These are phyloP conservation scores for Agraylea sexmaculata DNA, from an alignment of 1,140 invertebrate genomes.

Conservation along the genomic window DNA sequence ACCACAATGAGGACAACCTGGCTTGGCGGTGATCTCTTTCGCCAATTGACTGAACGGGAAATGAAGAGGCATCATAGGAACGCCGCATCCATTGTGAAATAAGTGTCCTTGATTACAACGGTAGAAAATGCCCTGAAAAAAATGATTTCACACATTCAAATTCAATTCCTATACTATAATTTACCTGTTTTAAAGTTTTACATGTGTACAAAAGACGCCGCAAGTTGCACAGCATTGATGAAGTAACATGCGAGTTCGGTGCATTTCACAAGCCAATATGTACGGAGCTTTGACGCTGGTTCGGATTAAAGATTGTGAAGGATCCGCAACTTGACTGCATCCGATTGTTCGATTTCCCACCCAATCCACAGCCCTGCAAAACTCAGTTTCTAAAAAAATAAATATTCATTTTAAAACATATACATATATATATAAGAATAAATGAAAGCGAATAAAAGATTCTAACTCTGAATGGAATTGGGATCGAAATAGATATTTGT, in stretches of 20 bases:
- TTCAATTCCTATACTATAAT: neutral
- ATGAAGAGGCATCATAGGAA: constrained; percentile 24
- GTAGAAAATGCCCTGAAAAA: constrained; percentile 56
- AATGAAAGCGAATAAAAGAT: neutral
- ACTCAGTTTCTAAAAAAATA: constrained; percentile 29
- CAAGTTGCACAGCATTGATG: constrained; percentile 88
- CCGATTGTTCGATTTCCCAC: constrained; percentile 68
- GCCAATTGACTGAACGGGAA: constrained; percentile 4
- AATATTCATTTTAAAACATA: constrained; percentile 1
- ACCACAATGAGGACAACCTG: constrained; percentile 69
- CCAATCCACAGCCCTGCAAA: constrained; percentile 60
- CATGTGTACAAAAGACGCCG: constrained; percentile 85
- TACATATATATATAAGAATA: neutral
- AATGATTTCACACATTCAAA: neutral
- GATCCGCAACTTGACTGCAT: constrained; percentile 54
- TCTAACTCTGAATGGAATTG: constrained; percentile 11
- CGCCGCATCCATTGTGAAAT: constrained; percentile 63
- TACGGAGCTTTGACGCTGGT: constrained; percentile 72
- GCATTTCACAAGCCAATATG: constrained; percentile 71
- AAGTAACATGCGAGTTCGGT: constrained; percentile 58
- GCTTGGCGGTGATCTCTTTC: constrained; percentile 8
- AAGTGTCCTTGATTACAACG: constrained; percentile 57
- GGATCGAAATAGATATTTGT: constrained; percentile 16
- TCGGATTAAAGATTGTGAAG: constrained; percentile 50
- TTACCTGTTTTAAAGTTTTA: constrained; percentile 25